Conservation (phyloP, 1,140 invertebrate genomes). For the Cepaea nemoralis region DNA sequence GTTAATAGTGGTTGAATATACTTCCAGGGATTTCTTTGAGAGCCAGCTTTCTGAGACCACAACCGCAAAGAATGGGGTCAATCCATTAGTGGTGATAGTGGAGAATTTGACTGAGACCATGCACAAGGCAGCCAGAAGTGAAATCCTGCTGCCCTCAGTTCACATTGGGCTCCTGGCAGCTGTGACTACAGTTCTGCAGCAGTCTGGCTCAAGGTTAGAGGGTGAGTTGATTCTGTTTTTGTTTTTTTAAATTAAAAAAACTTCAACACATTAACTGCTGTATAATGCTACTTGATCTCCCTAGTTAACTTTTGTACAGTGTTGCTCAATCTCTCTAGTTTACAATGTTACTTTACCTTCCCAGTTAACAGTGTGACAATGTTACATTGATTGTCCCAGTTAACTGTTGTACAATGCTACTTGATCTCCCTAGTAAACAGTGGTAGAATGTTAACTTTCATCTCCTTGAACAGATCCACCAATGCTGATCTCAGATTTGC, state of each 20-base stretch:
- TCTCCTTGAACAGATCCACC: background rate
- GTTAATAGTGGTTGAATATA: too few relatives aligned
- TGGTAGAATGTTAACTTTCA: background rate
- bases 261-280: too few relatives aligned
- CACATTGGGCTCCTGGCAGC: slow-evolving; percentile 61
- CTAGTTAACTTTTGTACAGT: too few relatives aligned
- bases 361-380: too few relatives aligned
- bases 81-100: background rate
- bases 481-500: slow-evolving; percentile 33
- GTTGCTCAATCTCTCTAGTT: too few relatives aligned
- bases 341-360: too few relatives aligned
- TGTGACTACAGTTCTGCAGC: slow-evolving; percentile 54
- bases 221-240: background rate
- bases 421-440: too few relatives aligned
- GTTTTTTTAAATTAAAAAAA: too few relatives aligned
- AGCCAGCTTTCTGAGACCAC: background rate
- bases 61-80: background rate
- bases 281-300: too few relatives aligned
- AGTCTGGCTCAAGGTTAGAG: slow-evolving; percentile 25
- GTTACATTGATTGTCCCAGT: too few relatives aligned
- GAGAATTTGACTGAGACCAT: background rate
- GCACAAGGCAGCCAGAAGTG: slow-evolving; percentile 16
- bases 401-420: too few relatives aligned
- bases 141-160: slow-evolving; percentile 58
- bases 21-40: slow-evolving; percentile 20